phyloP scores from a whole-genome alignment of 1,140 invertebrate genomes.

The Plectus sambesii region DNA sequence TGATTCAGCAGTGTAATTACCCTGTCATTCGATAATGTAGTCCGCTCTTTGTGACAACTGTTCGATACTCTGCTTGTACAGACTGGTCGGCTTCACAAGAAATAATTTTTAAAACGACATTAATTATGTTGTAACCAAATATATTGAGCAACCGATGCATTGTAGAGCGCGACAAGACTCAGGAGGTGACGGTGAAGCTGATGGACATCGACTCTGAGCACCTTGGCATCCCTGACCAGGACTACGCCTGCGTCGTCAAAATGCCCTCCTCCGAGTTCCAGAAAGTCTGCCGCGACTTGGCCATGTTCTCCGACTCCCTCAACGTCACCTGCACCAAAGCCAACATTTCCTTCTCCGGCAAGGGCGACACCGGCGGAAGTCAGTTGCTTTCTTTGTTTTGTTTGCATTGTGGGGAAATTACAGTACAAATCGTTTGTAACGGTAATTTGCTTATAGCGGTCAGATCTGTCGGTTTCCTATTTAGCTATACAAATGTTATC shows the following conservation, averaged over 20 bases:
- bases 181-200: slow-evolving; percentile 95
- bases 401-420: not conserved
- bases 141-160: slow-evolving; percentile 8
- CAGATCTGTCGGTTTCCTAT: too few relatives aligned
- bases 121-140: slow-evolving; percentile 52
- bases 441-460: too few relatives aligned
- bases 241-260: slow-evolving; percentile 91
- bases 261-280: slow-evolving; percentile 90
- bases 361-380: slow-evolving; percentile 70
- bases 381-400: too few relatives aligned
- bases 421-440: not conserved
- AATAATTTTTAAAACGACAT: too few relatives aligned
- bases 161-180: slow-evolving; percentile 36
- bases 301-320: slow-evolving; percentile 93
- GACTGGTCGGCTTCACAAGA: not conserved
- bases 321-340: slow-evolving; percentile 91
- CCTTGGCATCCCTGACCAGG: slow-evolving; percentile 93
- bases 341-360: slow-evolving; percentile 83
- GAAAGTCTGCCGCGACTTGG: slow-evolving; percentile 84
- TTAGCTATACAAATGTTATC: too few relatives aligned
- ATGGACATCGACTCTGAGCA: slow-evolving; percentile 98
- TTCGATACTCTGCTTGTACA: too few relatives aligned
- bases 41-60: too few relatives aligned
- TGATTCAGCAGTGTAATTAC: too few relatives aligned
- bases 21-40: too few relatives aligned